Base-by-base conservation (phyloP, 2,888 invertebrate genomes). In the Synergus itoensis region DNA sequence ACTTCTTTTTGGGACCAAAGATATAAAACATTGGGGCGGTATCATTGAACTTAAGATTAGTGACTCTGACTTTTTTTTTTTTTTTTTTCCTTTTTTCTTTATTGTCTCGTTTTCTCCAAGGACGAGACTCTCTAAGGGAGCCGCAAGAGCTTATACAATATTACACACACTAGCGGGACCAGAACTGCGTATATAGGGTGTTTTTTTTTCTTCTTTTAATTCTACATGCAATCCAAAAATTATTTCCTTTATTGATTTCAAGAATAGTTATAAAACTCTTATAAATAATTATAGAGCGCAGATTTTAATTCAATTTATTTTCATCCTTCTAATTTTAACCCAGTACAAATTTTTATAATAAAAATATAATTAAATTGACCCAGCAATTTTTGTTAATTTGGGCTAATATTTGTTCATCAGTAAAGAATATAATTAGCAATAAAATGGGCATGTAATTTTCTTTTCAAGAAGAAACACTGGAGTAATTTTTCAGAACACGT, bases 71-170 rank as follows among this genome's bases (percentile, higher is more conserved):
- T 53, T 48, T n/a, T n/a, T n/a, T n/a, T n/a, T n/a, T 73, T 40
- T 40, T 69, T 69, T 36, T 5, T 64, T 65, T 16, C 41, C 43
- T 41, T 65, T 73, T 57, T 73, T 73, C 73, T 73, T 73, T 77
- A 81, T 77, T 83, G 83, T 84, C 78, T 79, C 76, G 69, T 53
- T 78, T 82, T 78, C 63, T 69, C 78, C 41, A 79, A n/a, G n/a
- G n/a, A 79, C 78, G 62, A 78, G 77, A 76, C 62, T 77, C 77
- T 48, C 77, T 78, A 67, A 60, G 43, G 62, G 48, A 76, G 40
- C 79, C 64, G 77, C 79, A 63, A 76, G 67, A 57, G 67, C 57
- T 18, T 57, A 57, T 57, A 57, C 36, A 36, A 36, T 36, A 36
- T 79, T 79, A 75, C 62, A 69, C 43, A 48, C 60, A 53, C 45